Evolutionary conservation across 2,888 invertebrate species (phyloP), one percentile per base, ranked within the genome.

Genomic region (Blastobasis lacticolella): DNA sequence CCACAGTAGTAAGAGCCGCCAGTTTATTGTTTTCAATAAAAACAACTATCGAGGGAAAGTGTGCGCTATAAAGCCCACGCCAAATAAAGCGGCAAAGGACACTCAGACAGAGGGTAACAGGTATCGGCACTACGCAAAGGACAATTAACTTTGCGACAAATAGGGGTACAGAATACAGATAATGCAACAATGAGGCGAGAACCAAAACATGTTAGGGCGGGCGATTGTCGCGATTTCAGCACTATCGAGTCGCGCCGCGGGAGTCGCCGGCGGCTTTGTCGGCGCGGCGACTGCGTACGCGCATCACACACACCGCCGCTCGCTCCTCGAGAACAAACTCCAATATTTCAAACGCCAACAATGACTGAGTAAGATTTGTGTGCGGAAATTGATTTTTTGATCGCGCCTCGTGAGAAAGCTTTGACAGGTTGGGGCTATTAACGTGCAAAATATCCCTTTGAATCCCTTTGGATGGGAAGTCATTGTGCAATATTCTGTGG

Each of bases 331-430:
- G 68, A 69, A 69, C 72, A 70, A 73, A 71, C 71, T 73, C 60
- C 75, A 78, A 84, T 86, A 86, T 80, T 79, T 86, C 80, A 83
- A 78, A 75, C 67, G 63, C 67, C 80, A 78, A 87, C 88, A 88
- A 88, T 87, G 86, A 86, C 83, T 63, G 60, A 59, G 78, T 70
- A 75, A 81, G 79, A 86, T 85, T 87, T 86, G 86, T 87, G 83
- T 87, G 86, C 88, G 87, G 88, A 88, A 86, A 87, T 87, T 82
- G 86, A 81, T 85, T 86, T 87, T 87, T 87, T 82, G 71, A 75
- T 69, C 64, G 55, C 55, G 56, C 59, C 67, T 67, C 82, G 82
- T 83, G 85, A 80, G 85, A 86, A 84, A 78, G 76, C 77, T 79
- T 81, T 81, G 85, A 79, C 84, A 80, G 81, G 81, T 82, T 81